phyloP scores from a whole-genome alignment of 2,113 vertebrate species.

The Meleagris gallopavo region DNA sequence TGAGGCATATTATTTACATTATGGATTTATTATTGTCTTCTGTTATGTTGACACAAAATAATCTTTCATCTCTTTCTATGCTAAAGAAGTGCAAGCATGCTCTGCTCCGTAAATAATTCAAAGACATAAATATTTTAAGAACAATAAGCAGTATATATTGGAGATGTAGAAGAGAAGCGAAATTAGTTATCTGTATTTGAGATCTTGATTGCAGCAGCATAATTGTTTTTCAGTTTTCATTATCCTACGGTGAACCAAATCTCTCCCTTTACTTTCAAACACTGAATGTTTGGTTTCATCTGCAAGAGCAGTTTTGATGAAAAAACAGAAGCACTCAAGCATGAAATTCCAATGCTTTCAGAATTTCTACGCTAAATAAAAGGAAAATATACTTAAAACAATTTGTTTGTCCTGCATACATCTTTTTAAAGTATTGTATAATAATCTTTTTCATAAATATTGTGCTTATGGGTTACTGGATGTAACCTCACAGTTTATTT shows the following conservation, averaged over 20 bases:
- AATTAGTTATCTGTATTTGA: constrained; percentile 80
- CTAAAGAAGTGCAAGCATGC: constrained; percentile 70
- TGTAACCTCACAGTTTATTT: neutral
- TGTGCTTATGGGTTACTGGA: constrained; percentile 18
- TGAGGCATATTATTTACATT: constrained; percentile 71
- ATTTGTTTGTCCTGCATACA: constrained; percentile 18
- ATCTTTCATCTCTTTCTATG: constrained; percentile 72
- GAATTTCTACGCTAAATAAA: constrained; percentile 41
- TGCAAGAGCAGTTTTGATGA: constrained; percentile 60
- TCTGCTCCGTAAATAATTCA: constrained; percentile 80
- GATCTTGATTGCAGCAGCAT: constrained; percentile 77
- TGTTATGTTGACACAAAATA: constrained; percentile 72
- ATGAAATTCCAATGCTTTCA: constrained; percentile 48
- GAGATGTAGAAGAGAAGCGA: constrained; percentile 51
- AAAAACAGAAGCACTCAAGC: constrained; percentile 52
- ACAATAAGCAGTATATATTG: constrained; percentile 80
- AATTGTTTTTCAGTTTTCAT: constrained; percentile 77
- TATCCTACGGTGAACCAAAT: constrained; percentile 62
- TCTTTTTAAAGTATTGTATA: neutral
- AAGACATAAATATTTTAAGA: constrained; percentile 81
- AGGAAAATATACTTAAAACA: constrained; percentile 21
- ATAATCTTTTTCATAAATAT: constrained; percentile 34
- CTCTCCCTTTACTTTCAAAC: constrained; percentile 53
- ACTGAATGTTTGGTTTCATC: constrained; percentile 63
- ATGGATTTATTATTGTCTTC: constrained; percentile 79